Evolutionary conservation across 2,888 invertebrate genomes (phyloP).

Genomic region (Ypsolopha sequella): DNA sequence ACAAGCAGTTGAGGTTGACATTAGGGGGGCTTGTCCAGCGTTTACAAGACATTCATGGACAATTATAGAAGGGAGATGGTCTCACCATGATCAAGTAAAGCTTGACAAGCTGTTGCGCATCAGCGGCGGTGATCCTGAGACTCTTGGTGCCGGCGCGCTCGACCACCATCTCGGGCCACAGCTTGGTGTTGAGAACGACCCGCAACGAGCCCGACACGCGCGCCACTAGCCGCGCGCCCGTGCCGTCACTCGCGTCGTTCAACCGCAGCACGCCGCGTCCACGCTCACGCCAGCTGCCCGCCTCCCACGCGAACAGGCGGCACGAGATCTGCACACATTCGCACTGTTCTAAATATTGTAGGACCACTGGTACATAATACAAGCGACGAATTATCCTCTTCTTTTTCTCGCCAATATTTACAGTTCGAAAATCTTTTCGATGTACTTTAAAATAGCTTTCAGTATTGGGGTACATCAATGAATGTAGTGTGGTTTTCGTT

Average conservation of each 20-base stretch:
- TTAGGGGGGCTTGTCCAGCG: too few species aligned
- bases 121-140: constrained; percentile 88
- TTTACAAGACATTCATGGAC: too few species aligned
- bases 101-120: constrained; percentile 84
- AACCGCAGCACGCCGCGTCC: constrained; percentile 90
- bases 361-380: too few species aligned
- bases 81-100: constrained; percentile 87
- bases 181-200: constrained; percentile 92
- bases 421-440: too few species aligned
- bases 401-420: too few species aligned
- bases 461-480: too few species aligned
- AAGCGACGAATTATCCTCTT: too few species aligned
- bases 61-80: too few species aligned
- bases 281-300: constrained; percentile 89
- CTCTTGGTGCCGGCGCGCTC: constrained; percentile 90
- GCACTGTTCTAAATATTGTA: too few species aligned
- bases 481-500: too few species aligned
- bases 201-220: constrained; percentile 90
- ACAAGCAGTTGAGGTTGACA: too few species aligned
- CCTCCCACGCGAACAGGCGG: constrained; percentile 91
- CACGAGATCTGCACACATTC: constrained; percentile 74
- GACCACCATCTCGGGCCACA: constrained; percentile 93
- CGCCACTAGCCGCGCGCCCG: constrained; percentile 85
- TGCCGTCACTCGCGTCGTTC: constrained; percentile 76
- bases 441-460: too few species aligned